Evolutionary conservation across 2,888 invertebrate species (phyloP).

Genomic region (Blastobasis lacticolella): DNA sequence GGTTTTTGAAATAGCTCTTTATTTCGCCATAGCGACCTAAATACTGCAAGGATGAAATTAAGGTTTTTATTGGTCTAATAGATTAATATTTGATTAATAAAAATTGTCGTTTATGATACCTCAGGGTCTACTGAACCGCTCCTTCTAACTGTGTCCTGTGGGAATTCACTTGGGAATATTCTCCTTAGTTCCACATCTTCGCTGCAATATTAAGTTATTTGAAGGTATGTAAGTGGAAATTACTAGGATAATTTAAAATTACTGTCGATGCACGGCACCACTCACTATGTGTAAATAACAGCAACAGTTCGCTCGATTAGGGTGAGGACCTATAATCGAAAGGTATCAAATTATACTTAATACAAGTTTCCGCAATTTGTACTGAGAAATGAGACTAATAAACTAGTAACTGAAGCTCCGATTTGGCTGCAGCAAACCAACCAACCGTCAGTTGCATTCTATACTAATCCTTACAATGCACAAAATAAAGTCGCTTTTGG

Average conservation of each 20-base stretch:
- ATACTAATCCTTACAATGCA: too few relatives aligned
- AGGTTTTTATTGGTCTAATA: not conserved
- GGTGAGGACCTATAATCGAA: conserved; percentile 30
- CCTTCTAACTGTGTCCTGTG: conserved; percentile 52
- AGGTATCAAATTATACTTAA: conserved; percentile 1
- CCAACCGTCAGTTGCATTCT: too few relatives aligned
- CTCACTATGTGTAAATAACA: conserved; percentile 61
- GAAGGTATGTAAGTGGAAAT: too few relatives aligned
- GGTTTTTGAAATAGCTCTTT: conserved; percentile 44
- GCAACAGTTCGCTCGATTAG: conserved; percentile 26
- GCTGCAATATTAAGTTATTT: conserved; percentile 25
- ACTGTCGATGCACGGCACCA: conserved; percentile 13
- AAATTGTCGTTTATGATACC: conserved; percentile 24
- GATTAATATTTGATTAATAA: too few relatives aligned
- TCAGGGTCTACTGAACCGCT: conserved; percentile 50
- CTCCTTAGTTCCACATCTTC: conserved; percentile 61
- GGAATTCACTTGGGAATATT: conserved; percentile 59
- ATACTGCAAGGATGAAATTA: conserved; percentile 34
- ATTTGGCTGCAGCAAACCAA: too few relatives aligned
- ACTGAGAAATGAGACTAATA: not conserved
- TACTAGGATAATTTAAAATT: not conserved
- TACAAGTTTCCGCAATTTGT: conserved; percentile 5
- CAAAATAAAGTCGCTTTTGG: too few relatives aligned
- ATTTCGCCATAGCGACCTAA: conserved; percentile 55
- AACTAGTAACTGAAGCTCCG: too few relatives aligned